phyloP scores from a whole-genome alignment of 2,888 invertebrate species.

The Beris morrisii region DNA sequence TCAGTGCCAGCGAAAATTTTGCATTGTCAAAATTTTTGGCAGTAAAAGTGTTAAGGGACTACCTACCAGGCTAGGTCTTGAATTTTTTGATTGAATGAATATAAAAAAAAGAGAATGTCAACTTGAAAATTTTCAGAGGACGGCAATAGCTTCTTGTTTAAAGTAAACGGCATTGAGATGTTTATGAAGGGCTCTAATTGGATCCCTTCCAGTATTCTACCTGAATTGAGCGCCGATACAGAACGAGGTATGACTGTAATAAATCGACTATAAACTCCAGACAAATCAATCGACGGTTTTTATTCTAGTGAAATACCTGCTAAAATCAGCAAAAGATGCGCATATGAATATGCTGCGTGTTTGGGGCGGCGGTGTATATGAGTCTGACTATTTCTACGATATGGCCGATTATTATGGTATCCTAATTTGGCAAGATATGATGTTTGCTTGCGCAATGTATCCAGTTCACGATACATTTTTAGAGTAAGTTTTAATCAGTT shows the following conservation, averaged over 20 bases:
- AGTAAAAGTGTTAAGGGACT: no score
- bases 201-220: constrained; percentile 85
- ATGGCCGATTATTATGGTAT: constrained; percentile 86
- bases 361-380: constrained; percentile 98
- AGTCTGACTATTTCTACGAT: constrained; percentile 85
- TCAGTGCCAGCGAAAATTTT: no score
- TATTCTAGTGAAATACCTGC: constrained; percentile 61
- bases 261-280: neutral
- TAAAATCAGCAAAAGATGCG: constrained; percentile 70
- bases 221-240: constrained; percentile 67
- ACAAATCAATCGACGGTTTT: neutral
- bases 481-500: constrained; percentile 50
- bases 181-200: constrained; percentile 95
- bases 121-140: constrained; percentile 47
- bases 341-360: constrained; percentile 95
- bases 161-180: constrained; percentile 81
- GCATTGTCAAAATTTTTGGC: no score
- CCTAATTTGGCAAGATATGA: constrained; percentile 96
- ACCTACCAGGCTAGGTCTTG: no score
- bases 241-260: constrained; percentile 32
- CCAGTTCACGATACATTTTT: constrained; percentile 75
- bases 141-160: constrained; percentile 83
- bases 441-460: constrained; percentile 96
- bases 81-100: no score
- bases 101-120: no score